Percentiles rank a stretch among this genome's conserved stretches.
These are phyloP conservation scores for Seriola aureovittata DNA, from an alignment of 2,113 vertebrate species.

Conservation along the genomic window DNA sequence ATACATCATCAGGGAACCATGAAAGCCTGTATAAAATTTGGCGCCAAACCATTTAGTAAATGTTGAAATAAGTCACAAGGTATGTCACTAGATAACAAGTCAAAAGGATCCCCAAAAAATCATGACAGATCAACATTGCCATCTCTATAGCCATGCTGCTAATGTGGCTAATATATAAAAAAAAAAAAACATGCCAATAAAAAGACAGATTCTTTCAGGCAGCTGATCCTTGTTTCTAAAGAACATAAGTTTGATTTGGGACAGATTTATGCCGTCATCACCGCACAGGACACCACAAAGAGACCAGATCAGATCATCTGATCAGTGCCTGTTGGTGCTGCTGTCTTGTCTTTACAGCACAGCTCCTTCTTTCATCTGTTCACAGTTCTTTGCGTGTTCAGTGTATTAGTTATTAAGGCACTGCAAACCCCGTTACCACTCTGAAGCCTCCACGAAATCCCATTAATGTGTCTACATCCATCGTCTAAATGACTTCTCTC, in stretches of 20 bases:
- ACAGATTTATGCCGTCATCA: slow-evolving; percentile 30
- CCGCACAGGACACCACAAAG: slow-evolving; percentile 22
- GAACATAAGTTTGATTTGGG: slow-evolving; percentile 17
- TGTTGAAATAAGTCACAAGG: background rate
- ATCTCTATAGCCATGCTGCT: too few relatives aligned
- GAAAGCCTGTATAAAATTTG: background rate
- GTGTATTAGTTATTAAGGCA: background rate
- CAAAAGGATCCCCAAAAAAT: too few relatives aligned
- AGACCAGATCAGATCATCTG: background rate
- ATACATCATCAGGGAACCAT: background rate
- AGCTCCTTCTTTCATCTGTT: slow-evolving; percentile 19
- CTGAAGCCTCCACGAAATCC: slow-evolving; percentile 28
- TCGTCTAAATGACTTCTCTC: slow-evolving; percentile 63
- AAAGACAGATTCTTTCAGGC: background rate
- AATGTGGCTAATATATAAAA: background rate
- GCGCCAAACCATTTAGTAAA: background rate
- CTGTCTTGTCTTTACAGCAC: background rate
- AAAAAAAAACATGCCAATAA: too few relatives aligned
- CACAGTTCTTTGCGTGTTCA: background rate
- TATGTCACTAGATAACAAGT: too few relatives aligned
- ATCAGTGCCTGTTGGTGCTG: background rate
- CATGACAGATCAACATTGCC: background rate
- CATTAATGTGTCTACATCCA: slow-evolving; percentile 49
- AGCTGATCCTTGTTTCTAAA: slow-evolving; percentile 5
- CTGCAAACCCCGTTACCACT: slow-evolving; percentile 6